Evolutionary conservation across 1,140 invertebrate species (phyloP), one percentile per base, ranked within the genome.

Genomic region (Gonatopus flavifemur): DNA sequence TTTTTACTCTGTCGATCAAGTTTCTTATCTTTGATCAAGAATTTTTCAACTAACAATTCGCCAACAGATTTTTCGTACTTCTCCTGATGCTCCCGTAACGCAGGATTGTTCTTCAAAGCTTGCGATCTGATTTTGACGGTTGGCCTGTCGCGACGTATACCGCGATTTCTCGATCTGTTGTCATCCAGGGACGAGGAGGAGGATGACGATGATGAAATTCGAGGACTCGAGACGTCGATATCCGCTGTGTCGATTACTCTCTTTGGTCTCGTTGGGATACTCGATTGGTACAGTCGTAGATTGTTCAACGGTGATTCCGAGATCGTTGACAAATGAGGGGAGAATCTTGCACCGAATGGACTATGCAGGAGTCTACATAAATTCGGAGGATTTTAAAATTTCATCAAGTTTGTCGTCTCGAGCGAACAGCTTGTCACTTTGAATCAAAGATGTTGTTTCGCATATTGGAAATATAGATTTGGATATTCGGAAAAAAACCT

Each of bases 201-300:
- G 25, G 13, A 4, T 15, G 5, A 6, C 15, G 32, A n/a, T 6
- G 4, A n/a, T 6, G n/a, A n/a, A 7, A 44, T 83, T 32, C 83
- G 77, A 0, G 79, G 77, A 0, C 80, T 78, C 2, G 87, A 87
- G 0, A 92, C 88, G 69, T 92, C 89, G 55, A 92, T 92, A 64
- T 91, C 88, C 2, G 88, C 87, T 3, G 89, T 91, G 64, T 91
- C 88, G 22, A 91, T 89, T 13, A 90, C 88, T 38, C 80, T 67
- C 46, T 80, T 80, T 0, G 81, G 78, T 0, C 67, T 55, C 4
- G 50, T 44, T 1, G 70, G 38, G 2, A 66, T 30, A 0, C 58
- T 24, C 12, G 52, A 41, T 0, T 51, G 57, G 21, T 75, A 70
- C 12, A 70, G 65, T 15, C 71, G 64, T 52, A 67, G 54, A 52